Percentiles rank a stretch among this genome's conserved stretches.
Conservation (phyloP, 2,888 invertebrate species). For the Dryobotodes eremita region DNA sequence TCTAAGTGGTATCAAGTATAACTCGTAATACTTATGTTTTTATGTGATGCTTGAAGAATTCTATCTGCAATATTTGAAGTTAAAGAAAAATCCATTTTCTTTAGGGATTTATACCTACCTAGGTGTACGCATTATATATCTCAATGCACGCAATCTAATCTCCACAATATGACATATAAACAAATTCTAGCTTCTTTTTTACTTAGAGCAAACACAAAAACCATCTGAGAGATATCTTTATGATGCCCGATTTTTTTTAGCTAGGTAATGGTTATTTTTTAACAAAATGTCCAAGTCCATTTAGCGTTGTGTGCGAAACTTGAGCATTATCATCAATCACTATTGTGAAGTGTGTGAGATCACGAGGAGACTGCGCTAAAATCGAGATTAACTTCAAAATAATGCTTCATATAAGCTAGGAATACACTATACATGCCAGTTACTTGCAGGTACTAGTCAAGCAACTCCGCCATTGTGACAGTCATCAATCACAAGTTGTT, state of each 20-base stretch:
- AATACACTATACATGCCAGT: background rate
- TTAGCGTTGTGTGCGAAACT: constrained; percentile 41
- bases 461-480: background rate
- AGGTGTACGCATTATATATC: background rate
- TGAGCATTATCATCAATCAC: constrained; percentile 54
- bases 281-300: constrained; percentile 30
- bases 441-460: background rate
- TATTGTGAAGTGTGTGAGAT: constrained; percentile 27
- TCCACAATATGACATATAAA: constrained; percentile 27
- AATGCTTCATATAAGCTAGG: background rate
- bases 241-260: background rate
- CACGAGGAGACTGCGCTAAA: background rate
- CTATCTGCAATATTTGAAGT: background rate
- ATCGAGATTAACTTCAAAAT: background rate
- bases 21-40: background rate
- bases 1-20: constrained; percentile 12
- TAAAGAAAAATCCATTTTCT: constrained; percentile 12
- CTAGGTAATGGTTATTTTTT: constrained; percentile 12
- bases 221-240: background rate
- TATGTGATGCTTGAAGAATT: constrained; percentile 8
- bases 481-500: background rate
- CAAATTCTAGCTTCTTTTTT: constrained; percentile 15
- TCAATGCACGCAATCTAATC: constrained; percentile 19
- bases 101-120: background rate
- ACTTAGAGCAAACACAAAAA: constrained; percentile 25